Evolutionary conservation across 2,888 invertebrate species (phyloP).

Genomic region (Drosophila barbarae): DNA sequence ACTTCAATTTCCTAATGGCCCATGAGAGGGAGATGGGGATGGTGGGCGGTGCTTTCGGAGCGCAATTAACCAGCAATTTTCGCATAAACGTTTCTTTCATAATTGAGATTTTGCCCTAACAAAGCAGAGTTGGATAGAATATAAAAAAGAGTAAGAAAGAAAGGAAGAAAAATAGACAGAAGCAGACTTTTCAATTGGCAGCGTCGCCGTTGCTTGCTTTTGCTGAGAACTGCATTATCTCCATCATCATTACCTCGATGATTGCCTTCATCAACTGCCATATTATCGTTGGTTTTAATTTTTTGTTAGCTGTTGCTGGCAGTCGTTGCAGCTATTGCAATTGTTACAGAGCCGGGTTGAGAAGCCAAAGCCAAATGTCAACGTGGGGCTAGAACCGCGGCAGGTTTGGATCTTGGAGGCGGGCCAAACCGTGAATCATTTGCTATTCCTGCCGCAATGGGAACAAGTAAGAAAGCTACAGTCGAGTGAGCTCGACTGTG

Average conservation of each 20-base stretch:
- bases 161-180: slow-evolving; percentile 32
- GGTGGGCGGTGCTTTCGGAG: slow-evolving; percentile 12
- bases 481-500: no score
- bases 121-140: slow-evolving; percentile 36
- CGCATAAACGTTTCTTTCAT: slow-evolving; percentile 70
- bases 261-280: slow-evolving; percentile 65
- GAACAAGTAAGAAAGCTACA: no score
- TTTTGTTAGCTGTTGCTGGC: slow-evolving; percentile 40
- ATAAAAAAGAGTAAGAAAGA: slow-evolving; percentile 15
- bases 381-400: slow-evolving; percentile 18
- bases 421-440: slow-evolving; percentile 1
- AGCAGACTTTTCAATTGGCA: slow-evolving; percentile 64
- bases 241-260: slow-evolving; percentile 43
- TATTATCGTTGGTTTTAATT: slow-evolving; percentile 57
- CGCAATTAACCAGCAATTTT: slow-evolving; percentile 72
- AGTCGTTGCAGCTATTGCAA: slow-evolving; percentile 48
- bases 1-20: slow-evolving; percentile 41
- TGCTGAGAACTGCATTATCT: slow-evolving; percentile 39
- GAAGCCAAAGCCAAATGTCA: slow-evolving; percentile 30
- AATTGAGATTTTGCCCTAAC: slow-evolving; percentile 48
- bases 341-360: slow-evolving; percentile 45
- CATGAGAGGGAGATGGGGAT: slow-evolving; percentile 3
- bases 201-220: slow-evolving; percentile 47
- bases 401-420: slow-evolving; percentile 3
- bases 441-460: not conserved